Base-by-base conservation (phyloP, 2,797 vertebrate genomes). In the Lagocephalus sceleratus region DNA sequence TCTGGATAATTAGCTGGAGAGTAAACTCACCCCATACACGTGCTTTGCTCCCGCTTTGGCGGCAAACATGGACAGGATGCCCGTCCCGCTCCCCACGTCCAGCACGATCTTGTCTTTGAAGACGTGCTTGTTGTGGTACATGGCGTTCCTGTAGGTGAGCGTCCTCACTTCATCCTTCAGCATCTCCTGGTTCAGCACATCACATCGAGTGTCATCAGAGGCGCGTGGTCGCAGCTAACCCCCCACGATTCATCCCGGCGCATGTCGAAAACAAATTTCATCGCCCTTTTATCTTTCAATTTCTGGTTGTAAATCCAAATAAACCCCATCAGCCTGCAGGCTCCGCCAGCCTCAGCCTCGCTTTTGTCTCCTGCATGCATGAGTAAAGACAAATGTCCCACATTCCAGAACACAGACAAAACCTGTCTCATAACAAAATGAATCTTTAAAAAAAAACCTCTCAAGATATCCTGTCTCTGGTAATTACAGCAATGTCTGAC, bases 41-140 rank as follows among this genome's bases (percentile, higher is more conserved):
- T 98, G 94, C 85, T 93, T 96, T 38, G 97, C 97, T 64, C 97
- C 97, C 0, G 97, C 97, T 79, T 97, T 99, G 69, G 97, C 97
- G n/a, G 97, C 97, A 51, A 99, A 99, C 97, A 99, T 98, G 61
- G 95, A 96, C 49, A 99, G 92, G 78, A 99, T 99, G 48, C 97
- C 97, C 0, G 97, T 99, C 42, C 97, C 97, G 17, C 97, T 99
- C 35, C 97, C 97, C 25, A 99, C 96, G 2, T 99, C 97, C 76
- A 99, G 79, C 51, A 99, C 96, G 35, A 95, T 89, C 78, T 98
- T 98, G 85, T 98, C 95, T 88, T 98, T 99, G 89, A 99, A 99
- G 78, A 95, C 90, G 10, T 99, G 97, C 70, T 98, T 98, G 88
- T 99, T 99, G 89, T 99, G 97, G 85, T 98, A 98, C 94, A 99